Conservation (phyloP, 2,113 vertebrate genomes). For the Odobenus rosmarus region DNA sequence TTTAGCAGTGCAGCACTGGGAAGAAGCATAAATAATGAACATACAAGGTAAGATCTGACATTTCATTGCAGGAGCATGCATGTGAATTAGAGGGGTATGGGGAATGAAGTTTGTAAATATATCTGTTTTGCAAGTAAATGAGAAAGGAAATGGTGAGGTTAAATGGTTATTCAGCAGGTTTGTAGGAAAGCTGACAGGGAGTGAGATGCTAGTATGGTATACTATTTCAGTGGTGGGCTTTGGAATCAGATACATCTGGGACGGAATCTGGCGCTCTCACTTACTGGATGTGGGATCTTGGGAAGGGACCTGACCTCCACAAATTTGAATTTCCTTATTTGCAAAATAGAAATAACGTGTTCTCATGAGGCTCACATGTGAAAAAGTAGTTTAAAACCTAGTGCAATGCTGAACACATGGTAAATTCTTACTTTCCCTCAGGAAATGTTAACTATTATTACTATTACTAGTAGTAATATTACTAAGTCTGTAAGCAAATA, state of each 20-base stretch:
- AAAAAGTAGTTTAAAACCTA: slow-evolving; percentile 22
- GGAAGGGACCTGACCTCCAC: not conserved
- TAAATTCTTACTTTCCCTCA: not conserved
- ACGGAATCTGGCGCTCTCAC: not conserved
- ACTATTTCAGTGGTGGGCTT: not conserved
- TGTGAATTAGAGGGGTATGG: not conserved
- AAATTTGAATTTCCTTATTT: not conserved
- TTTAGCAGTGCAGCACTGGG: not conserved
- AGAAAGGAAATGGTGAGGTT: not conserved
- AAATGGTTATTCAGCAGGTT: not conserved
- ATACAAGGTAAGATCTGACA: not conserved
- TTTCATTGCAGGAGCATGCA: not conserved
- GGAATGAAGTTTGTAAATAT: not conserved
- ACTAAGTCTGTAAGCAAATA: not conserved
- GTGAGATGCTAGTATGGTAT: not conserved
- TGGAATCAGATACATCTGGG: not conserved
- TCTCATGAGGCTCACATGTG: not conserved
- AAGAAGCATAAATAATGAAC: not conserved
- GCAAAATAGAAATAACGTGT: not conserved
- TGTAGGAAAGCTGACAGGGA: not conserved
- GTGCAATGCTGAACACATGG: not conserved
- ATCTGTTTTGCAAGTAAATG: not conserved
- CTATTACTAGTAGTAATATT: not conserved
- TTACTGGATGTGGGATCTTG: not conserved
- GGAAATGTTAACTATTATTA: not conserved